Base-by-base conservation (phyloP, 2,888 invertebrate species). In the Hirtodrosophila trivittata region DNA sequence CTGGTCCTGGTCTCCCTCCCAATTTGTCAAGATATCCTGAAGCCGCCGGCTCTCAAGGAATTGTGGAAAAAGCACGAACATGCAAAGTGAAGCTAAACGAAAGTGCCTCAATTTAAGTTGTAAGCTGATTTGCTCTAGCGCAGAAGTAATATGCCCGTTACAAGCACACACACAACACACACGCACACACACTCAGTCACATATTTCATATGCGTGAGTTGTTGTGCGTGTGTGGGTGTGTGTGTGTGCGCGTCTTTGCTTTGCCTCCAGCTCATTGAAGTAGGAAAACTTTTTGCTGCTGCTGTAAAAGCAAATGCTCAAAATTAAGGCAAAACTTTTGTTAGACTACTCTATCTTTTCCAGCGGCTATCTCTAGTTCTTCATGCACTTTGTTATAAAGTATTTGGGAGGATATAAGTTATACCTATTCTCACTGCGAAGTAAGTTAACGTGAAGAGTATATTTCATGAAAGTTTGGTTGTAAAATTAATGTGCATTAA, bases 81-180 rank as follows among this genome's bases (percentile, higher is more conserved):
- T 83, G 87, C 87, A 85, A 83, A 83, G 82, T 75, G 67, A 86
- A 82, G 85, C 85, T 83, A 77, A 82, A 81, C 73, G 85, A 83
- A 83, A 83, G 87, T 86, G 87, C 87, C 87, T 83, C 82, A 83
- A 83, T 83, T 83, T 85, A 83, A 83, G 82, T 83, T 86, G 77
- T 87, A 83, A 83, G 82, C 82, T 86, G 85, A 86, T 83, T 83
- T 83, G 68, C 68, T 55, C 45, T 55, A 72, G 66, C 75, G 64
- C 60, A 75, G 60, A 38, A 58, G 59, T 56, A 67, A 59, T 73
- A 81, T 66, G 69, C 46, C 57, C 38, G 46, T 46, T 63, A 63
- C 54, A 38, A 54, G 47, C 42, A 10, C 16, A 50, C 18, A 38
- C 46, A 45, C 14, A 2, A 21, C 33, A 42, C 38, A 42, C 25